phyloP scores from a whole-genome alignment of 2,888 invertebrate genomes.

The Lutraria lutraria region DNA sequence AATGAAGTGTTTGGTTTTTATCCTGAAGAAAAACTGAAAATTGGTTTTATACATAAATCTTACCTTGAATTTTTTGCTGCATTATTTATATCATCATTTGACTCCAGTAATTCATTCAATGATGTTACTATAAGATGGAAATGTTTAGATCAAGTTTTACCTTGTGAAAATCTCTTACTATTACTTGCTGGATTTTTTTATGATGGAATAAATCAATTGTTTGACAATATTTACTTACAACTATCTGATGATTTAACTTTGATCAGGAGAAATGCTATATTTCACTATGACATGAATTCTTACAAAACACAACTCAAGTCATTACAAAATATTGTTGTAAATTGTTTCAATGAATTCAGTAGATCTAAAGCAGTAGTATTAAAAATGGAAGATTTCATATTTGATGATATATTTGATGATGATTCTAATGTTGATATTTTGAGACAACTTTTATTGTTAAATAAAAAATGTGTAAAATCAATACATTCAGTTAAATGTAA shows the following conservation, averaged over 20 bases:
- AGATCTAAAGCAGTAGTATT: background rate
- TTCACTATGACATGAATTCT: background rate
- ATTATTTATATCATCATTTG: background rate
- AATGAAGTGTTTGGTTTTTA: background rate
- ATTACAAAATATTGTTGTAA: background rate
- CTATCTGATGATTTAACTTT: constrained; percentile 4
- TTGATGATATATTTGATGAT: too few relatives aligned
- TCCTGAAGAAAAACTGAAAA: background rate
- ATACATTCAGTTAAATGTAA: background rate
- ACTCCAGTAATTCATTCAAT: background rate
- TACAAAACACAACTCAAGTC: background rate
- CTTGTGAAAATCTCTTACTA: background rate
- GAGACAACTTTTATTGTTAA: background rate
- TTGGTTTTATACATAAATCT: background rate
- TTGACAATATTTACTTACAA: background rate
- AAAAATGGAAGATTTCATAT: background rate
- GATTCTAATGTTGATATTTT: background rate
- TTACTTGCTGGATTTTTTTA: background rate
- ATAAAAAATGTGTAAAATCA: background rate
- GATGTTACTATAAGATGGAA: background rate
- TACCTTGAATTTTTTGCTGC: background rate
- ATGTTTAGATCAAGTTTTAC: background rate
- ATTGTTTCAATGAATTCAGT: constrained; percentile 6
- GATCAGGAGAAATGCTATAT: background rate
- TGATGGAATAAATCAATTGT: background rate